Base-by-base conservation (phyloP, 1,140 invertebrate genomes). In the Linepithema humile region DNA sequence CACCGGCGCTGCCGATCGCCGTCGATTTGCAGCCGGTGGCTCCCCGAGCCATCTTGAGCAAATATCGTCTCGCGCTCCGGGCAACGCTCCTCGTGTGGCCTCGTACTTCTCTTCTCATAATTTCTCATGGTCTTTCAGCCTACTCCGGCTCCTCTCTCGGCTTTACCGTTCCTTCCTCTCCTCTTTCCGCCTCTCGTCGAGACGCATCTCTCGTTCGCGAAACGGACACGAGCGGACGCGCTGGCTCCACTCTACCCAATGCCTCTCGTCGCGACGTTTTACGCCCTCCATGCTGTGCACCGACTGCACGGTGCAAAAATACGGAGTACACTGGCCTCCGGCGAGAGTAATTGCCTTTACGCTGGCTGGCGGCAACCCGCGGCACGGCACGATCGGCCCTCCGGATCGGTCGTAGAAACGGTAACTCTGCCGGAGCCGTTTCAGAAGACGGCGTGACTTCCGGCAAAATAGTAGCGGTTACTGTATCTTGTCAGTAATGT, bases 41-140 rank as follows among this genome's bases (percentile, higher is more conserved):
- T 38, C 29, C 12, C 9, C 15, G 20, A 15, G n/a, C n/a, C 43
- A 12, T 9, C 62, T 82, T 72, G 85, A 85, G 84, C 65, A 86
- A 91, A 86, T 89, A 89, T 88, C 88, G 78, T 88, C 77, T 83
- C 84, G 62, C 69, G 48, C 64, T 80, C 53, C 85, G 82, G 74
- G 38, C 62, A 43, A 29, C 26, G 62, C 82, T 82, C 60, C 69
- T 86, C 87, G 90, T 90, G 70, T 53, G 53, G 69, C 45, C 64
- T 53, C 48, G 64, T 80, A 70, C 75, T 80, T 80, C 40, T 77
- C 73, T 35, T 77, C 48, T 80, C 78, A 74, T 73, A 82, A 89
- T 86, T 91, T 90, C 85, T 89, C 85, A 74, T 83, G 86, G 83
- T 80, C 85, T 84, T 86, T 84, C 86, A 86, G 72, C 75, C 86